Conservation (phyloP, 2,113 vertebrate species). For the Tachysurus fulvidraco region DNA sequence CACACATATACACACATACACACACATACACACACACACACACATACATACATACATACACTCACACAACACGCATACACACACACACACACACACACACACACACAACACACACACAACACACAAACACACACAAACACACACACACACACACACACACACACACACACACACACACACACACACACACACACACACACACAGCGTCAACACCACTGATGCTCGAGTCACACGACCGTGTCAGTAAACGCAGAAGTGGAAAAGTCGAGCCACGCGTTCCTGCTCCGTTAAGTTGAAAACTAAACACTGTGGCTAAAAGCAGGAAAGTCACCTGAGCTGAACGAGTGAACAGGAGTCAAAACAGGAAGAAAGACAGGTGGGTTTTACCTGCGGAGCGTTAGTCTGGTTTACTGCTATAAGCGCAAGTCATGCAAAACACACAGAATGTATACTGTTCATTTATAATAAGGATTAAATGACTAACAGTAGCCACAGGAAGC, state of each 20-base stretch:
- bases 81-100: too few species aligned
- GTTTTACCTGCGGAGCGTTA: background rate
- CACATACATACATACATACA: too few species aligned
- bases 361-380: background rate
- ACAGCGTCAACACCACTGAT: background rate
- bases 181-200: too few species aligned
- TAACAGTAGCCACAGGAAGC: background rate
- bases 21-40: too few species aligned
- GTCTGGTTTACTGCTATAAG: background rate
- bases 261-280: conserved; percentile 56
- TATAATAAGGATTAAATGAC: background rate
- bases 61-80: too few species aligned
- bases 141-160: too few species aligned
- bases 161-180: too few species aligned
- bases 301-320: background rate
- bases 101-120: too few species aligned
- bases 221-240: background rate
- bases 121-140: too few species aligned
- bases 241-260: conserved; percentile 7
- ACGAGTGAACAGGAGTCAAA: background rate
- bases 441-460: background rate
- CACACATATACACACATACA: too few species aligned
- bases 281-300: background rate
- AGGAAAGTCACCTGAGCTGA: background rate
- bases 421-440: background rate